Base-by-base conservation (phyloP, 2,797 vertebrate genomes). In the Hapalemur alaotrensis region DNA sequence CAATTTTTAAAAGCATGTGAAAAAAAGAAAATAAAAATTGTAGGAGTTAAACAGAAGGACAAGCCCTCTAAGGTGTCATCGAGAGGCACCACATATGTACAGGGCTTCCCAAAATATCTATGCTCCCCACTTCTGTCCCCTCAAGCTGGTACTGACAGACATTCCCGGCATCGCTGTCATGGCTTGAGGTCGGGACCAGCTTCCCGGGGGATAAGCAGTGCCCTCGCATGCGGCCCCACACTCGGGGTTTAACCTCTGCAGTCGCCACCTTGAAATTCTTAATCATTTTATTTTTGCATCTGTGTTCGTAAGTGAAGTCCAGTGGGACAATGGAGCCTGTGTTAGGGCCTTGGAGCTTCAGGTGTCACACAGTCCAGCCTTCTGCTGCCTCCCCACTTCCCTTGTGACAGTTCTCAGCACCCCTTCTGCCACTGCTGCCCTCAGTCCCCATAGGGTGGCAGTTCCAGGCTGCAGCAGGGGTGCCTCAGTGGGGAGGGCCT, bases 1-100 rank as follows among this genome's bases (percentile, higher is more conserved):
- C 38, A 69, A 84, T 75, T 13, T 65, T 48, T 25, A 10, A 48
- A 65, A 48, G 6, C 25, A 41, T 78, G 14, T 76, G 70, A 41
- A 43, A 28, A 41, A 84, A 84, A 61, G 35, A 79, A 8, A 52
- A 69, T 23, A 17, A 67, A 83, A 50, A 43, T 2, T 25, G 28
- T 59, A 73, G 78, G 46, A 75, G 41, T 88, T 91, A 35, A 95
- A 35, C 3, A 35, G 57, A 57, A 14, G 35, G 59, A 72, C 38
- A 91, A 11, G 0, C 15, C 43, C 67, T 59, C 11, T 3, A 69
- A 83, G 48, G 22, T 46, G 20, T 35, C 50, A 28, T 18, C 14
- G 38, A 59, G 14, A 63, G 43, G 22, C 3, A 57, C 14, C 18
- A 13, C 9, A 9, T 4, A 46, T 41, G 43, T 35, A 4, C 18